Evolutionary conservation across 2,888 invertebrate species (phyloP).

Genomic region (Melieria crassipennis): DNA sequence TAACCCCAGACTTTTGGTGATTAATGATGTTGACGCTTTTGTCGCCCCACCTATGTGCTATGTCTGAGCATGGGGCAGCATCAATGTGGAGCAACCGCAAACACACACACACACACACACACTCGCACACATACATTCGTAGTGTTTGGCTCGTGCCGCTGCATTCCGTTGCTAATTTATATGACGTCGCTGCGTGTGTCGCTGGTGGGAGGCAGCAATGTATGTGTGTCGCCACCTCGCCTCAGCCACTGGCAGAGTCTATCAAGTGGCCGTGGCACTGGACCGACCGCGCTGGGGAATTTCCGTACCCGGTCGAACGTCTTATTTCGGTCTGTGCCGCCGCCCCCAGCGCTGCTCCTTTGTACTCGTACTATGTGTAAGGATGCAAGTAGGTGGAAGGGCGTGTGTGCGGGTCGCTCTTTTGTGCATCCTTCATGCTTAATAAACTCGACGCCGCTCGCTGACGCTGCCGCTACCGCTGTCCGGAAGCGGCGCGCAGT

Average conservation of each 20-base stretch:
- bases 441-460: constrained; percentile 11
- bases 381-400: neutral
- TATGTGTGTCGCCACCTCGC: neutral
- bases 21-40: constrained; percentile 41
- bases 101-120: too few relatives aligned
- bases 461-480: neutral
- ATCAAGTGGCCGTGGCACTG: neutral
- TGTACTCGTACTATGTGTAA: too few relatives aligned
- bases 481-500: neutral
- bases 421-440: constrained; percentile 16
- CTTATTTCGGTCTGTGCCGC: neutral
- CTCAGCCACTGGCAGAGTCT: neutral
- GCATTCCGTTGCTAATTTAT: constrained; percentile 3
- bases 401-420: neutral
- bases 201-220: neutral
- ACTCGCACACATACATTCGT: too few relatives aligned
- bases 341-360: too few relatives aligned
- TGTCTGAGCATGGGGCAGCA: neutral
- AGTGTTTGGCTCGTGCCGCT: too few relatives aligned
- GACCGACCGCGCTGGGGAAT: neutral
- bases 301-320: neutral
- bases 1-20: constrained; percentile 24
- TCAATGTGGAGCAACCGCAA: too few relatives aligned
- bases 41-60: neutral
- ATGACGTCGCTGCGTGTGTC: neutral